Base-by-base conservation (phyloP, 35 echinoderm and acorn worm genomes). In the Holothuria glaberrima region DNA sequence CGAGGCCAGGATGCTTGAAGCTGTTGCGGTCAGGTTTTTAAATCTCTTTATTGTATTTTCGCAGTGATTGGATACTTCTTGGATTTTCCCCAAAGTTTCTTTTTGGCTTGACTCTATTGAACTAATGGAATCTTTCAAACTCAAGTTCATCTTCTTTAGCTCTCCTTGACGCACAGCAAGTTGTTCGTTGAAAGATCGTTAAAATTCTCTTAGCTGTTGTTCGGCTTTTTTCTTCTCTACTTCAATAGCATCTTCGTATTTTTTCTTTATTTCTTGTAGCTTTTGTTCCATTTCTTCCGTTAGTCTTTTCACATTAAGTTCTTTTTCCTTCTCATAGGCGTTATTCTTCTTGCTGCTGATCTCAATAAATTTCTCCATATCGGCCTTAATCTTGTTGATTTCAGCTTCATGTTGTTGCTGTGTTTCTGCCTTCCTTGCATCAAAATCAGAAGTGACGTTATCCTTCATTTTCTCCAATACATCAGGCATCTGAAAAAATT, bases 331-430 rank as follows among this genome's bases (percentile, higher is more conserved):
- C 46, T 82, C 57, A 21, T 54, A 58, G 22, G 54, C 79, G 30
- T 13, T 30, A 32, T 56, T 58, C 1, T 27, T 28, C 38, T 82
- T 9, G 10, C 54, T 13, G 31, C 27, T 21, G 10, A 54, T 58
- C 5, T 17, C 30, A 27, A 48, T 48, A 60, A 54, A 54, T 36
- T 22, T 58, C 4, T 82, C 17, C 6, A 82, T 82, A 54, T 58
- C 50, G 9, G 4, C 79, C 27, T 56, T 60, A 20, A 82, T 18
- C 25, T 58, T 82, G 27, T 48, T 31, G 30, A 29, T 30, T 82
- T 82, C 21, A 32, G 27, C 21, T 50, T 82, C 29, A 26, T 82
- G 79, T 82, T 82, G 46, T 31, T 9, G 24, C 50, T 82, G 28
- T 19, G 57, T 17, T 14, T 36, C 57, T 9, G n/a, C 48, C 31